Base-by-base conservation (phyloP, 64 coral and sea anemone species). In the Montipora capricornis region DNA sequence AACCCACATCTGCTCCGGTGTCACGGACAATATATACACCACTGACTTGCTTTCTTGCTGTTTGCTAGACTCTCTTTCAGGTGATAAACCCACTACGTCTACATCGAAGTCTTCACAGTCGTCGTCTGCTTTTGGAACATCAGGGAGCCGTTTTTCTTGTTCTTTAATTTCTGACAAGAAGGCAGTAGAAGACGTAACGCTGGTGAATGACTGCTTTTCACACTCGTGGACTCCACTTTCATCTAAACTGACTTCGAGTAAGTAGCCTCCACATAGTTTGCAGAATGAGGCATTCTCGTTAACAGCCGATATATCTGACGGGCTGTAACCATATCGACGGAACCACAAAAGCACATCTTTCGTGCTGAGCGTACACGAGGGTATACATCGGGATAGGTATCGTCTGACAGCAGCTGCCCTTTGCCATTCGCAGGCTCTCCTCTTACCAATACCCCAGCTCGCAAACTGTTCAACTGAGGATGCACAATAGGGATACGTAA, bases 381-480 rank as follows among this genome's bases (percentile, higher is more conserved):
- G 79, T 8, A 79, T 57, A 13, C 84, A 74, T 37, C 80, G 60
- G 3, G 47, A 58, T 12, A 98, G 83, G 17, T 88, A 44, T 2
- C 49, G 15, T 46, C 80, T 94, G 24, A 99, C 81, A 90, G 95
- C 92, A 16, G 88, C 75, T 80, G 98, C 79, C 47, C 95, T 93
- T 74, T 99, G 98, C 75, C 95, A 90, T 69, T 99, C 98, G 9
- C 89, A 90, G 11, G 98, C 98, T 87, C 95, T 87, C 17, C 90
- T 95, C 87, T 99, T 99, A 4, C 92, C 95, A 48, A 95, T 48
- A 46, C 89, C 94, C 98, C 98, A 99, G 5, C 81, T 64, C 45
- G 90, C 44, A 75, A 90, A 99, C 45, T 99, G 70, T 26, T 95
- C 81, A 1, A 92, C 52, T 74, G 88, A 80, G 57, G 78, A 66